Conservation (phyloP, 1,140 invertebrate genomes). For the Neotoxoptera formosana region DNA sequence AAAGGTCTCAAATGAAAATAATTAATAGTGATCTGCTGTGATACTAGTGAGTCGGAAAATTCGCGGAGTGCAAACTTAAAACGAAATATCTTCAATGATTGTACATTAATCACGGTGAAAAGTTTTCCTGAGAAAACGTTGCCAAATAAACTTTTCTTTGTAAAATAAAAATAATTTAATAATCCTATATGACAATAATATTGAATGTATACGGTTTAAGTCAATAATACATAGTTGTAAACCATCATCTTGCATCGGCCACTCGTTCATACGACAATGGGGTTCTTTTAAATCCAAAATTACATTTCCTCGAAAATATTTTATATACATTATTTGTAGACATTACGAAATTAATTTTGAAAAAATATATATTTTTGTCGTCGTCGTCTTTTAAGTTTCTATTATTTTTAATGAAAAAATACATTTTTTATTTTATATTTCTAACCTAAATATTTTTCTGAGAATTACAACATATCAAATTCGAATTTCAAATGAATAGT, state of each 20-base stretch:
- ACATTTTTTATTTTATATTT: too few species aligned
- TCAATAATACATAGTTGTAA: not conserved
- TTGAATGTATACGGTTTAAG: not conserved
- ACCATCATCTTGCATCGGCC: not conserved
- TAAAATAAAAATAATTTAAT: not conserved
- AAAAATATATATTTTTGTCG: too few species aligned
- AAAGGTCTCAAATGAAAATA: not conserved
- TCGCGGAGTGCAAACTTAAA: not conserved
- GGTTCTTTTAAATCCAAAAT: not conserved
- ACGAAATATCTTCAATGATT: not conserved
- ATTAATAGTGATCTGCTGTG: not conserved
- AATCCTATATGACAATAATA: not conserved
- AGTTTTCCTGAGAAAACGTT: not conserved
- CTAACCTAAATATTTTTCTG: not conserved
- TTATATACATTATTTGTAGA: too few species aligned
- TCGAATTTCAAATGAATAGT: too few species aligned
- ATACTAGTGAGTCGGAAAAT: not conserved
- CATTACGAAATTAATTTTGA: too few species aligned
- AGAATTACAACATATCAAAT: too few species aligned
- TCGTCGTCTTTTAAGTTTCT: too few species aligned
- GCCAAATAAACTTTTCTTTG: not conserved
- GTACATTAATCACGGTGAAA: not conserved
- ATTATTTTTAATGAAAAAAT: too few species aligned
- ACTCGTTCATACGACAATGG: not conserved
- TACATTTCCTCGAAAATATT: not conserved